Percentiles rank a stretch among this genome's conserved stretches.
Conservation (phyloP, 2,113 vertebrate species). For the Speoplatyrhinus poulsoni region DNA sequence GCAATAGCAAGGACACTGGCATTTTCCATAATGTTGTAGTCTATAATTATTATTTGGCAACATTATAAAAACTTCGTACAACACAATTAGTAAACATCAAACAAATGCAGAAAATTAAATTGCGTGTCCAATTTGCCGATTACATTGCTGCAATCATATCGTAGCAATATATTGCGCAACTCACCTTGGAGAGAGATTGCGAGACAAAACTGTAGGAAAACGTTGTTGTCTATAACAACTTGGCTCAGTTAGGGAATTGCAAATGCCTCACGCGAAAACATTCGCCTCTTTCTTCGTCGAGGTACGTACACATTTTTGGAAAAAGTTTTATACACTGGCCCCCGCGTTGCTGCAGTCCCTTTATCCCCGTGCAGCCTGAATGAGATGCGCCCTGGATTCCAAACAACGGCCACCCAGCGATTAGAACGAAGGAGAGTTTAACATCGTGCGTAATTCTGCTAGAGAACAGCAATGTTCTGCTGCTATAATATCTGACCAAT, state of each 20-base stretch:
- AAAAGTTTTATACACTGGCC: constrained; percentile 1
- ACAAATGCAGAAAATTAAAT: too few species aligned
- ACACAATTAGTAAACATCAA: too few species aligned
- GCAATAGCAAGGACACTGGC: too few species aligned
- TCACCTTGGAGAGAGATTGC: constrained; percentile 6
- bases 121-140: too few species aligned
- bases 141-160: too few species aligned
- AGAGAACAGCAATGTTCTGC: background rate
- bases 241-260: background rate
- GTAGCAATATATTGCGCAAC: background rate
- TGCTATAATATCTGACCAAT: background rate
- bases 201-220: background rate
- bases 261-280: background rate
- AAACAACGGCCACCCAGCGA: background rate
- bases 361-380: background rate
- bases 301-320: background rate
- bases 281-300: background rate
- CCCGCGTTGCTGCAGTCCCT: background rate
- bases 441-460: background rate
- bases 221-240: background rate
- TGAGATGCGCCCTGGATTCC: constrained; percentile 8
- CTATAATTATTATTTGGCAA: too few species aligned
- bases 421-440: background rate
- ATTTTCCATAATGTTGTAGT: too few species aligned
- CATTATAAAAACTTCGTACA: too few species aligned